Evolutionary conservation across 2,113 vertebrate genomes (phyloP).

Genomic region (Rhagologus leucostigma): DNA sequence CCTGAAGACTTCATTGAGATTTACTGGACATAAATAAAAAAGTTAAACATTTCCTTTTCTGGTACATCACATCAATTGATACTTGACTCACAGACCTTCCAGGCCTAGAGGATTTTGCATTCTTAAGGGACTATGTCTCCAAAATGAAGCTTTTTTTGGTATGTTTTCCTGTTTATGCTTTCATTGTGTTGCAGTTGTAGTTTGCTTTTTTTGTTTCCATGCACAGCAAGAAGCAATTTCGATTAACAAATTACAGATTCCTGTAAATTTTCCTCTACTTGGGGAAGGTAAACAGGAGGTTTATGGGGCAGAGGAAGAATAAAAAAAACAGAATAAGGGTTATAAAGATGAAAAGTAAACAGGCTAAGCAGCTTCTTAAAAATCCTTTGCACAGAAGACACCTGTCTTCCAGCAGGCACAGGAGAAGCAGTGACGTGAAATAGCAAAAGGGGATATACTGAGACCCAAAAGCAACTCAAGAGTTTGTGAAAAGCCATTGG

Average conservation of each 20-base stretch:
- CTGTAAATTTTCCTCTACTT: background rate
- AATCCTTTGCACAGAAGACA: background rate
- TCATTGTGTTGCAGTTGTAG: background rate
- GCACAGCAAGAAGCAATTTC: background rate
- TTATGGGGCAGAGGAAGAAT: background rate
- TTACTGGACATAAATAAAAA: background rate
- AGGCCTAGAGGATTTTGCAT: background rate
- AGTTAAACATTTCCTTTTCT: background rate
- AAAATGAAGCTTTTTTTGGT: background rate
- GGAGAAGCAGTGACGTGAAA: background rate
- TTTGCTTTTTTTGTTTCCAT: background rate
- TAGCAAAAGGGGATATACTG: background rate
- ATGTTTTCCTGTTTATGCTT: slow-evolving; percentile 14
- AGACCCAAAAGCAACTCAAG: background rate
- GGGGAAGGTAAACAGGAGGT: background rate
- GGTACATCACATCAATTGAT: background rate
- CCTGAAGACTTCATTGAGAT: slow-evolving; percentile 8
- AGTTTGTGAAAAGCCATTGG: background rate
- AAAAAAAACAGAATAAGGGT: background rate
- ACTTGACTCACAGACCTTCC: background rate
- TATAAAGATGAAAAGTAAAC: slow-evolving; percentile 1
- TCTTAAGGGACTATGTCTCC: background rate
- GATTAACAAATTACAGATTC: slow-evolving; percentile 5
- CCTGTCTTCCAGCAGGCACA: background rate
- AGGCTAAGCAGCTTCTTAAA: background rate